Conservation (phyloP, 2,888 invertebrate genomes). For the Brassicogethes aeneus region DNA sequence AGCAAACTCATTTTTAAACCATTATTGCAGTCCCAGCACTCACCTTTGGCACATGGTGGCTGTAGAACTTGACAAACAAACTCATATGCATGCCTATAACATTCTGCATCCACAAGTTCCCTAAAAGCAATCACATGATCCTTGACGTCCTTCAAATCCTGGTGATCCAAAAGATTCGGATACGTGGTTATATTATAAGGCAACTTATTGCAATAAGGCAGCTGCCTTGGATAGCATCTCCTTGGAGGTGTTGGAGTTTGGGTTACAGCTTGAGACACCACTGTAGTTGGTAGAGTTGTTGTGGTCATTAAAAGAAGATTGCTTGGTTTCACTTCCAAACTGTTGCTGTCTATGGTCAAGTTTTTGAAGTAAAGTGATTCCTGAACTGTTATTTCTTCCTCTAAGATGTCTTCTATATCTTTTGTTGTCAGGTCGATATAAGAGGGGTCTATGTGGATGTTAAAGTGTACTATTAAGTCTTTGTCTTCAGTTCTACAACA, state of each 20-base stretch:
- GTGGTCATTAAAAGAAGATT: constrained; percentile 33
- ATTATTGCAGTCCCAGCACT: not conserved
- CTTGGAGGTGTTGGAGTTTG: constrained; percentile 54
- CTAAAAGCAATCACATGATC: constrained; percentile 74
- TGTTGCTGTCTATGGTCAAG: constrained; percentile 55
- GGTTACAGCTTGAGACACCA: constrained; percentile 39
- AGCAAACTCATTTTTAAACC: too few species aligned
- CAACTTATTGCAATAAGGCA: constrained; percentile 61
- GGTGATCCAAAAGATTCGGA: constrained; percentile 70
- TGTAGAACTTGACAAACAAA: constrained; percentile 82
- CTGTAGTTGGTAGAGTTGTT: constrained; percentile 37
- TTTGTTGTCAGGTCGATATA: constrained; percentile 48
- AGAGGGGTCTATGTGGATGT: constrained; percentile 70
- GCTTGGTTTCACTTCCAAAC: constrained; percentile 54
- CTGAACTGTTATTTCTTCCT: constrained; percentile 53
- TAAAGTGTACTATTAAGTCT: constrained; percentile 75
- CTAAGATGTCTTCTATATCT: constrained; percentile 57
- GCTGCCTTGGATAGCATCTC: constrained; percentile 57
- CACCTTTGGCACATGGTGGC: constrained; percentile 55
- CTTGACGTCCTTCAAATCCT: constrained; percentile 51
- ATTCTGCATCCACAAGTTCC: constrained; percentile 84
- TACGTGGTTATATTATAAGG: constrained; percentile 75
- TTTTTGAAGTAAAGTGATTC: constrained; percentile 54
- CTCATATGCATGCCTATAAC: constrained; percentile 79
- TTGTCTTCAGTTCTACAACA: constrained; percentile 59